Conservation (phyloP, 1,140 invertebrate species). For the Coptotermes formosanus region DNA sequence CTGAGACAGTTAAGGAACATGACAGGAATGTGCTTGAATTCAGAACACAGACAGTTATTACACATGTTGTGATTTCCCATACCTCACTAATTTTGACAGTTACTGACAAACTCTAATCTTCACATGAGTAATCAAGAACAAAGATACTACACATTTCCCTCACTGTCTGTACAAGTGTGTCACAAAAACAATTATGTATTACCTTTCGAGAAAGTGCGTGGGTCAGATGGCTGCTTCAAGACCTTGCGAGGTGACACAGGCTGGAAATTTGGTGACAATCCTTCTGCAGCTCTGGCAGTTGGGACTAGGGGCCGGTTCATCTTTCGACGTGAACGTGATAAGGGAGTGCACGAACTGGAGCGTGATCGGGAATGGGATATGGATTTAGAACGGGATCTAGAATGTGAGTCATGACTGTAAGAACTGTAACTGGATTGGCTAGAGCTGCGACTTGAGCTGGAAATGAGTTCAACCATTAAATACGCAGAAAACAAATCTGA, state of each 20-base stretch:
- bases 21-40: too few species aligned
- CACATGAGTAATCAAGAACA: too few species aligned
- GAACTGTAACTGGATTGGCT: conserved; percentile 55
- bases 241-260: conserved; percentile 18
- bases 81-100: too few species aligned
- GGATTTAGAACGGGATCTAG: conserved; percentile 42
- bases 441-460: conserved; percentile 54
- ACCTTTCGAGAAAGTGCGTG: conserved; percentile 6
- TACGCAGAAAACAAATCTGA: background rate
- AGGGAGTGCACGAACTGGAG: conserved; percentile 40
- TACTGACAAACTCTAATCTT: too few species aligned
- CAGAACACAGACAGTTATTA: too few species aligned
- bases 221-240: background rate
- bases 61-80: too few species aligned
- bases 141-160: too few species aligned
- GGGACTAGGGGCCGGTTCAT: conserved; percentile 28
- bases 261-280: background rate
- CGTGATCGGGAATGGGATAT: conserved; percentile 40
- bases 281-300: conserved; percentile 26
- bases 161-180: too few species aligned
- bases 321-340: conserved; percentile 30
- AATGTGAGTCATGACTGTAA: conserved; percentile 46
- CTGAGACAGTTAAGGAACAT: too few species aligned
- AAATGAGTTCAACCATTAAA: conserved; percentile 37
- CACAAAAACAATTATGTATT: background rate